Conservation (phyloP, 2,888 invertebrate genomes). For the Cantharis rustica region DNA sequence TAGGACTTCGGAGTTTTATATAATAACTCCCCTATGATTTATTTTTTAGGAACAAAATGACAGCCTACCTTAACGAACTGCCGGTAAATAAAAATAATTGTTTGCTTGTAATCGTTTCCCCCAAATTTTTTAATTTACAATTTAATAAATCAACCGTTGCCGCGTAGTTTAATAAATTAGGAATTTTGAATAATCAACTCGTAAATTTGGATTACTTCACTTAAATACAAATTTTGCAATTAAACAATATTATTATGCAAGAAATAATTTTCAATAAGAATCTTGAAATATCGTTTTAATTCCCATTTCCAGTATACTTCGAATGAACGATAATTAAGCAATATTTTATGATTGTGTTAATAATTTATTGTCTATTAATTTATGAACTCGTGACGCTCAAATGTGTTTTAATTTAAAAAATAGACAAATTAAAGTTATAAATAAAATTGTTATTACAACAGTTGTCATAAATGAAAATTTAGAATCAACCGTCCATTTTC, state of each 20-base stretch:
- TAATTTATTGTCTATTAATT: conserved; percentile 16
- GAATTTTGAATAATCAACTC: not conserved
- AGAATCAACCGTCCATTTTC: not conserved
- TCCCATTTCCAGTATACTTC: not conserved
- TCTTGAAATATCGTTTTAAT: not conserved
- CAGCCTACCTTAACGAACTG: not conserved
- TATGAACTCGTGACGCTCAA: conserved; percentile 5
- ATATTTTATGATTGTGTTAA: conserved; percentile 21
- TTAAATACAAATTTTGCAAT: not conserved
- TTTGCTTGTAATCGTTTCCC: not conserved
- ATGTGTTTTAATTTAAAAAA: not conserved
- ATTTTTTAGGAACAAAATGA: not conserved
- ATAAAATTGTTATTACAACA: not conserved
- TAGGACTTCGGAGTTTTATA: not conserved
- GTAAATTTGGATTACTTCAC: not conserved
- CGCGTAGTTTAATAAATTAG: not conserved
- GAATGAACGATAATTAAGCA: conserved; percentile 17
- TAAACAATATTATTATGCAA: not conserved
- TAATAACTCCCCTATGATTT: not conserved
- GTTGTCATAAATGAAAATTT: not conserved
- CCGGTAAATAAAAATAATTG: not conserved
- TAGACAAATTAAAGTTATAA: not conserved
- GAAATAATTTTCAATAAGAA: not conserved
- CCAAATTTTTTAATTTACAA: not conserved
- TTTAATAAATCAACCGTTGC: not conserved